Evolutionary conservation across 2,888 invertebrate genomes (phyloP), one percentile per base, ranked within the genome.

Genomic region (Phaonia tiefii): DNA sequence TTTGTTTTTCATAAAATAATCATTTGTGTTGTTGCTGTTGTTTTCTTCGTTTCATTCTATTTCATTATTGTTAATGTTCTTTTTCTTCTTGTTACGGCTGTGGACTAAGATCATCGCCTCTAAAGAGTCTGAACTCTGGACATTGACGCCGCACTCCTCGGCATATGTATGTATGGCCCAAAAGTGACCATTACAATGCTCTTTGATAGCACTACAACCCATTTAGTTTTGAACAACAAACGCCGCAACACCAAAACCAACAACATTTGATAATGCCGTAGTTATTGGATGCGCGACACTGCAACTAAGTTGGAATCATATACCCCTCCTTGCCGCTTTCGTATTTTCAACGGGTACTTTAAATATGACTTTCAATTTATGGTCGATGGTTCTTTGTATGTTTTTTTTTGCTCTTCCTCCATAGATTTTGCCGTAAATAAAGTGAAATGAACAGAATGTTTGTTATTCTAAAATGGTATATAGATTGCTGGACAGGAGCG

Each of bases 401-500:
- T 70, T 65, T 1, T n/a, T n/a, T 46, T 20, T 15, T 1, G 25
- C 31, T 79, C 56, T 31, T 31, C 49, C 10, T 31, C 20, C 60
- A 31, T 31, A 31, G 31, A 71, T 73, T 77, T 77, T 80, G 49
- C 74, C 58, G 77, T 76, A 80, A 80, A 73, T 74, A 80, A 80
- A 77, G 42, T 42, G 69, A 51, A 65, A 67, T 67, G 15, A 42
- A 37, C 25, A 71, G 65, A 75, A 69, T 39, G 49, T 80, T 73
- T 73, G 80, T 76, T 80, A 74, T 70, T 80, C 65, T 58, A 74
- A 51, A 74, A 70, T 70, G 70, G 74, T 44, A 65, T 74, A 73
- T 70, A 66, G 74, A 65, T 76, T 60, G 31, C n/a, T 1, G 22
- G 25, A 13, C 80, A 74, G 80, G 7, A 58, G 17, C 69, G 31